A percentile compares a stretch with the other conserved stretches of the same genome.
phyloP scores from a whole-genome alignment of 30 jellyfish, hydroid and myxozoan genomes.

The Aurelia aurita complex sp. Pacific region DNA sequence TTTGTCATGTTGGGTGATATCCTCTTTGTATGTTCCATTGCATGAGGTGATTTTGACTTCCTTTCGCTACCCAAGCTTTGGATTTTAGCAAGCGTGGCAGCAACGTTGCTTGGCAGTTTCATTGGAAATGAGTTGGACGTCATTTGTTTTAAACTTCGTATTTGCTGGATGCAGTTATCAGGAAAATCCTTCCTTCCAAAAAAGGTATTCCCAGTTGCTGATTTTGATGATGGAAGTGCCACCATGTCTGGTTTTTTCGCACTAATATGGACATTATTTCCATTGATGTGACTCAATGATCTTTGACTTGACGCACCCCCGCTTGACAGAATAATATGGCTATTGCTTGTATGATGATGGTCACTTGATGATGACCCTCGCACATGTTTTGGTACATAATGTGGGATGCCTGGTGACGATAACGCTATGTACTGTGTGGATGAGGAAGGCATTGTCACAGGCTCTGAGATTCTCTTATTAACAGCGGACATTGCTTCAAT shows the following conservation, averaged over 20 bases:
- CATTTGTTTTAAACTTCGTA: not conserved
- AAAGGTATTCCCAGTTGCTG: not conserved
- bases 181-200: slow-evolving; percentile 12
- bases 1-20: slow-evolving; percentile 22
- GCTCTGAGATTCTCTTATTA: slow-evolving; percentile 57
- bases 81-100: slow-evolving; percentile 24
- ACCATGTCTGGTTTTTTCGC: slow-evolving; percentile 9
- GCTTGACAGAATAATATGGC: slow-evolving; percentile 23
- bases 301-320: not conserved
- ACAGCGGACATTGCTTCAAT: slow-evolving; percentile 87
- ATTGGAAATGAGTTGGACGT: not conserved
- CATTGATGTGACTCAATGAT: not conserved
- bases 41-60: slow-evolving; percentile 23
- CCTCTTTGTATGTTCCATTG: not conserved
- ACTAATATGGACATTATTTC: not conserved
- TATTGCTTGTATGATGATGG: slow-evolving; percentile 7
- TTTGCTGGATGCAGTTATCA: slow-evolving; percentile 16
- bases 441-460: slow-evolving; percentile 35
- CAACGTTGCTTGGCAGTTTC: not conserved
- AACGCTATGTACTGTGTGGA: slow-evolving; percentile 57
- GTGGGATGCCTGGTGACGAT: slow-evolving; percentile 64
- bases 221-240: not conserved
- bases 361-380: slow-evolving; percentile 11
- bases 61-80: slow-evolving; percentile 23
- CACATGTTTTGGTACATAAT: slow-evolving; percentile 38